These are phyloP conservation scores for Clostera curtula DNA, from an alignment of 2,888 invertebrate species.

Conservation along the genomic window DNA sequence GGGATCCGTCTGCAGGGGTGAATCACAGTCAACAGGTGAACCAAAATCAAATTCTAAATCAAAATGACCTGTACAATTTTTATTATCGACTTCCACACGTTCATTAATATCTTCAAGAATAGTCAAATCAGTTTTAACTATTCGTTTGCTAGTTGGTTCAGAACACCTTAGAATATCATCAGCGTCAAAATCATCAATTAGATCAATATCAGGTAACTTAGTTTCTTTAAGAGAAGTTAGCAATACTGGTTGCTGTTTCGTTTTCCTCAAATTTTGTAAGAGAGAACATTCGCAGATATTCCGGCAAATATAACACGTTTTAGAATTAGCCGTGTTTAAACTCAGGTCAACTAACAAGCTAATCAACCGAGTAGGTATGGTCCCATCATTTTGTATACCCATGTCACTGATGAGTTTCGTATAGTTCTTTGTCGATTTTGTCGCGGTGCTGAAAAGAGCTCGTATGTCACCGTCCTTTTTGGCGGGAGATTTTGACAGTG, in stretches of 20 bases:
- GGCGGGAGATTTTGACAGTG: slow-evolving; percentile 35
- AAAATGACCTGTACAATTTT: slow-evolving; percentile 21
- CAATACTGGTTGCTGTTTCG: slow-evolving; percentile 19
- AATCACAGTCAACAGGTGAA: slow-evolving; percentile 12
- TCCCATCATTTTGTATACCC: slow-evolving; percentile 47
- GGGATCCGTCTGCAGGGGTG: too few species aligned
- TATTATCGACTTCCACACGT: slow-evolving; percentile 5
- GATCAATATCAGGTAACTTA: slow-evolving; percentile 42
- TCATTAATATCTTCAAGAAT: slow-evolving; percentile 11
- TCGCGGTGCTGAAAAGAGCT: slow-evolving; percentile 65
- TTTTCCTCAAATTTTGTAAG: slow-evolving; percentile 28
- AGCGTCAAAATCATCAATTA: slow-evolving; percentile 45
- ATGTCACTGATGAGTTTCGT: slow-evolving; percentile 58
- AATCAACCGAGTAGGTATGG: slow-evolving; percentile 46
- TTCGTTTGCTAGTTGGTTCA: slow-evolving; percentile 21
- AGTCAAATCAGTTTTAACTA: too few species aligned
- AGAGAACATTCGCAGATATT: slow-evolving; percentile 53
- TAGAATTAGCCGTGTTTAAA: slow-evolving; percentile 33
- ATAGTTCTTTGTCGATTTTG: slow-evolving; percentile 62
- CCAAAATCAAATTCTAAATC: slow-evolving; percentile 41
- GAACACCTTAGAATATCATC: slow-evolving; percentile 33
- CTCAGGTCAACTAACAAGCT: slow-evolving; percentile 65
- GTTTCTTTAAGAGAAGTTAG: slow-evolving; percentile 30
- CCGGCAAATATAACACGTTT: slow-evolving; percentile 58
- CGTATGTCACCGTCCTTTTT: slow-evolving; percentile 73